Evolutionary conservation across 1,140 invertebrate species (phyloP).

Genomic region (Elymnias hypermnestra): DNA sequence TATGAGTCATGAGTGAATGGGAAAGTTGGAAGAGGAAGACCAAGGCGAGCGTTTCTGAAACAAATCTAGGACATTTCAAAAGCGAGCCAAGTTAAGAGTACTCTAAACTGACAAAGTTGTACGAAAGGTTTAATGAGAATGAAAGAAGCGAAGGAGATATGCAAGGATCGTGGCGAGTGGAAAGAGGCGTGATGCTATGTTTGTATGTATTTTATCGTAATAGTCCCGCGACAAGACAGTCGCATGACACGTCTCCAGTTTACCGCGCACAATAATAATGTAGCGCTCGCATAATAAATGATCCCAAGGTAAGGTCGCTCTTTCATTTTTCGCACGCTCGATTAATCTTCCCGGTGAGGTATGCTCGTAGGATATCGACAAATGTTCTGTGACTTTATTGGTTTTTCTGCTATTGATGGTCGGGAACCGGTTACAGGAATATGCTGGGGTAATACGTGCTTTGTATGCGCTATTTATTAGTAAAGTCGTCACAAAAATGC

Average conservation of each 20-base stretch:
- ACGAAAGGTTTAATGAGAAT: no score
- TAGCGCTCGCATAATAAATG: constrained; percentile 16
- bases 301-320: constrained; percentile 16
- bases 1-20: no score
- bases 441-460: constrained; percentile 8
- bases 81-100: no score
- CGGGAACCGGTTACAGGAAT: constrained; percentile 4
- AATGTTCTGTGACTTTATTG: constrained; percentile 22
- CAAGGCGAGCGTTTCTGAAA: no score
- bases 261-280: constrained; percentile 12
- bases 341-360: constrained; percentile 21
- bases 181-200: no score
- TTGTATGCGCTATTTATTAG: not conserved
- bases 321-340: constrained; percentile 22
- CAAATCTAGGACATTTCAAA: no score
- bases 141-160: no score
- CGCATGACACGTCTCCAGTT: not conserved
- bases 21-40: no score
- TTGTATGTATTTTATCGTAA: no score
- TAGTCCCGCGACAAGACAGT: not conserved
- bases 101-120: no score
- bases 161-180: no score
- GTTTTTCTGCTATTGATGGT: constrained; percentile 19
- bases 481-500: no score
- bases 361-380: constrained; percentile 21